Evolutionary conservation across 30 jellyfish, hydroid and myxozoan genomes (phyloP), one percentile per base, ranked within the genome.

Genomic region (Aurelia aurita): DNA sequence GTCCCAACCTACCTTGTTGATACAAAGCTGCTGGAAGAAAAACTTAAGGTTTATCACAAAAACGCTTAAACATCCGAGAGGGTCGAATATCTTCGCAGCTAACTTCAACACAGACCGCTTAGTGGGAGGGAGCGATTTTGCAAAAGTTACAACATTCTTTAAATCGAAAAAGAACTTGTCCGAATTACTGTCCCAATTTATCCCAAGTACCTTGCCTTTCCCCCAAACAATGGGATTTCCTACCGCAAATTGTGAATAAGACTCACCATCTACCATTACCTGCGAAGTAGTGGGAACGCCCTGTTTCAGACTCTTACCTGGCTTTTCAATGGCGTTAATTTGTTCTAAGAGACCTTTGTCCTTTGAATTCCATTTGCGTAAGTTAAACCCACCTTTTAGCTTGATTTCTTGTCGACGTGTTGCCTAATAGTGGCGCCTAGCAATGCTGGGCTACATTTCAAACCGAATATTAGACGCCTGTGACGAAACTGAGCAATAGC

Each of bases 51-150:
- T 54, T 55, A 76, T 26, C 31, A 49, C 39, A 19, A 76, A 76
- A 32, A 76, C 84, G 19, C 60, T 8, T 43, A 58, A 58, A 58
- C 77, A 76, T 18, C 88, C 88, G 11, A 57, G 22, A 18, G 88
- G 88, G 16, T 76, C 88, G 51, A 76, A 76, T 26, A 74, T 54
- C 53, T 74, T 74, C 39, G 87, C 87, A 12, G 53, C 77, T 20
- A 74, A 20, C 34, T 25, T 47, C 51, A 74, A 74, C 46, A 74
- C 83, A 46, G 87, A 74, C 34, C 87, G 87, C 55, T 74, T 74
- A 53, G 87, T 45, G 44, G 77, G 59, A 28, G 88, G 77, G 35
- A 76, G 63, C 13, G 77, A 21, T 62, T 55, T 57, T 54, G 88
- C 82, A 53, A 76, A 76, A 13, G 8, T 58, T 11, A 16, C 25